Evolutionary conservation across 2,888 invertebrate genomes (phyloP).

Genomic region (Trachelus troglodyta): DNA sequence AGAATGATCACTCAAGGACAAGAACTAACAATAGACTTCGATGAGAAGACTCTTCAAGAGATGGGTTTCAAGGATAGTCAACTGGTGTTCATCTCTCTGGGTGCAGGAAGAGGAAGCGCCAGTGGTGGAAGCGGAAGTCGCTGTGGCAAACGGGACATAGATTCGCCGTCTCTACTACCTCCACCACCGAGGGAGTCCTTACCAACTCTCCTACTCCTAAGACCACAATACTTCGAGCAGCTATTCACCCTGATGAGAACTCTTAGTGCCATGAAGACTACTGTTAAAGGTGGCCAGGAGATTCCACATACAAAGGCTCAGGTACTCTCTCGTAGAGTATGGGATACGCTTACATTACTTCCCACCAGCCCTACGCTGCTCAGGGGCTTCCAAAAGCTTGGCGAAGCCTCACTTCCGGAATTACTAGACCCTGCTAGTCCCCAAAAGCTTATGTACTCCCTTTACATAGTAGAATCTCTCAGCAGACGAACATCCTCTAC

Average conservation of each 20-base stretch:
- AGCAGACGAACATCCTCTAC: conserved; percentile 59
- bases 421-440: conserved; percentile 89
- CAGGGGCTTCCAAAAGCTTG: conserved; percentile 84
- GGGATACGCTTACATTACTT: conserved; percentile 92
- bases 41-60: conserved; percentile 90
- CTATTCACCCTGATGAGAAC: conserved; percentile 92
- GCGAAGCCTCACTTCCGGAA: conserved; percentile 76
- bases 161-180: conserved; percentile 88
- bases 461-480: conserved; percentile 89
- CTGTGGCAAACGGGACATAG: conserved; percentile 74
- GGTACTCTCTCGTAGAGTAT: conserved; percentile 85
- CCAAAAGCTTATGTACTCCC: conserved; percentile 94
- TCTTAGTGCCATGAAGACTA: conserved; percentile 86
- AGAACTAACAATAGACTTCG: conserved; percentile 91
- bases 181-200: conserved; percentile 87
- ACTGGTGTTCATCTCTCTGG: conserved; percentile 91
- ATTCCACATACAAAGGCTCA: conserved; percentile 89
- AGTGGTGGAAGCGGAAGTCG: conserved; percentile 66
- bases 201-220: conserved; percentile 85
- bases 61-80: conserved; percentile 96
- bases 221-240: conserved; percentile 90
- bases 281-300: conserved; percentile 76
- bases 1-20: conserved; percentile 95
- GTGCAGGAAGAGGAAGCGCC: conserved; percentile 73
- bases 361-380: conserved; percentile 90